A percentile compares a stretch with the other conserved stretches of the same genome.
Conservation (phyloP, 53 echinoderm and acorn worm genomes). For the Zoroaster sp. region DNA sequence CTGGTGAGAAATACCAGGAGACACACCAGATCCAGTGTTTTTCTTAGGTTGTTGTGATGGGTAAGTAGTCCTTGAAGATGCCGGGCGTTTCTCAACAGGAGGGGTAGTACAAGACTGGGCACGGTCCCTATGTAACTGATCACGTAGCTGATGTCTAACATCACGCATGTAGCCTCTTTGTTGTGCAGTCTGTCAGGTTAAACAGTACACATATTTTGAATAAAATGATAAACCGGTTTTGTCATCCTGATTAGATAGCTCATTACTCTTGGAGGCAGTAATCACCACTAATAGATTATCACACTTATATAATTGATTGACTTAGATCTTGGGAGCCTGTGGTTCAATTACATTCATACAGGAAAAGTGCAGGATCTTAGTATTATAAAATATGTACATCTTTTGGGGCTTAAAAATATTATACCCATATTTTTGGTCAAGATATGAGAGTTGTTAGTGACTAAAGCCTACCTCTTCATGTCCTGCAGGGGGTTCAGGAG, state of each 20-base stretch:
- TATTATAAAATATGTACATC: too few species aligned
- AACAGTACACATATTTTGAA: too few species aligned
- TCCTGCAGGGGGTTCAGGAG: conserved; percentile 75
- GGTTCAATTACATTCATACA: too few species aligned
- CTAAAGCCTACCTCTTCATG: conserved; percentile 65
- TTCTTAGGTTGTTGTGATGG: background rate
- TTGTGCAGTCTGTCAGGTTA: conserved; percentile 9
- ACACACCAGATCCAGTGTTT: background rate
- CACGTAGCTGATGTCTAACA: background rate
- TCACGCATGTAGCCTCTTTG: conserved; percentile 20
- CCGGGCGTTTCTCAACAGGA: background rate
- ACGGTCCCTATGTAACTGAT: background rate
- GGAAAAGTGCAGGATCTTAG: background rate
- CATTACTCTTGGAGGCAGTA: too few species aligned
- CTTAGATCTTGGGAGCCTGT: too few species aligned
- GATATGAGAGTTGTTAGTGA: too few species aligned
- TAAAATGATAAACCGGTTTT: too few species aligned
- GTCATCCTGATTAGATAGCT: too few species aligned
- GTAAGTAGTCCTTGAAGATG: background rate
- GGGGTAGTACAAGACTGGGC: background rate
- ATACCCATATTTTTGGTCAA: too few species aligned
- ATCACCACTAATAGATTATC: too few species aligned
- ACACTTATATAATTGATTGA: too few species aligned
- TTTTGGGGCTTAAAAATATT: too few species aligned
- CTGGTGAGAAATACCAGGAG: background rate